Base-by-base conservation (phyloP, 1,140 invertebrate species). In the Zelostemma sp. region DNA sequence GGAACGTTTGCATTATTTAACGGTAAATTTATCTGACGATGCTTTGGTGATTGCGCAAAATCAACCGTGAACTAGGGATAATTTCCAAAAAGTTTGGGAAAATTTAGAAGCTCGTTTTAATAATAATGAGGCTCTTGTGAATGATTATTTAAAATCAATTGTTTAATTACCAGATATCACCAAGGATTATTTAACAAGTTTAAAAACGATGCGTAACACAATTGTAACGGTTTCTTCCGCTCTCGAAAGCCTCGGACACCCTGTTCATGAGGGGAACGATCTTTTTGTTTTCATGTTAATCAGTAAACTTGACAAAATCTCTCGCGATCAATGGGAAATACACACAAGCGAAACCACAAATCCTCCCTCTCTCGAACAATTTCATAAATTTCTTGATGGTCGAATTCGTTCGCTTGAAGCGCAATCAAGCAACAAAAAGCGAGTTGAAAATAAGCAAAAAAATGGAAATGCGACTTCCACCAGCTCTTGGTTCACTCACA, bases 1-100 rank as follows among this genome's bases (percentile, higher is more conserved):
- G n/a, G 47, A 49, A 15, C 47, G 47, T 14, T 49, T 49, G 16
- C 21, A 49, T 31, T 28, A 49, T 8, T 31, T 49, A 14, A 49
- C 14, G 8, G 1, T 28, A 0, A 49, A 21, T 31, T 9, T 49
- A 6, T 8, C 1, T 8, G 47, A n/a, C 2, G 9, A 49, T 17
- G 21, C 47, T 1, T 31, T 31, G 16, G 21, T 49, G 12, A 28
- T 49, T 31, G 47, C 25, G 14, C 47, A 49, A 49, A 49, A 49
- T 28, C n/a, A 49, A 49, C 47, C 47, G n/a, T 17, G 47, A 21
- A 31, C 0, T 15, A 11, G 6, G 1, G 9, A 28, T 12, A 31
- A 49, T 49, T 49, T 49, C 25, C 21, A 28, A 49, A 28, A 9
- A 15, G 25, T 49, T 28, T 28, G 46, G 46, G 15, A 49, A 25